Evolutionary conservation across 2,888 invertebrate species (phyloP).

Genomic region (Epistrophella euchroma): DNA sequence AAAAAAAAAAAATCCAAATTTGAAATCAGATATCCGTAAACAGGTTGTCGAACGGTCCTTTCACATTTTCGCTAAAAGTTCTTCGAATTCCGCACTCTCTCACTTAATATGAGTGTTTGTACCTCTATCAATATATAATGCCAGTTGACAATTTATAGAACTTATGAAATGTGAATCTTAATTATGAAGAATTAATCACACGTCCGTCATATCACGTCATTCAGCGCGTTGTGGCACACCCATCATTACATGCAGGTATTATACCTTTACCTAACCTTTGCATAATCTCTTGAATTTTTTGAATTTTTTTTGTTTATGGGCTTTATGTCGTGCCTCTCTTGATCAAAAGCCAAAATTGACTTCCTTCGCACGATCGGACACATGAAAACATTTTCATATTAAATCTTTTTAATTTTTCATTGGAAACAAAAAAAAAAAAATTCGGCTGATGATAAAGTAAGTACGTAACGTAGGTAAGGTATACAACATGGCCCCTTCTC

Average conservation of each 20-base stretch:
- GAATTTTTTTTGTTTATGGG: slow-evolving; percentile 11
- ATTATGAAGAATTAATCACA: slow-evolving; percentile 71
- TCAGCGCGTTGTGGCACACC: slow-evolving; percentile 34
- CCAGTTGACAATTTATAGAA: slow-evolving; percentile 53
- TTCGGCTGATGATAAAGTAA: neutral
- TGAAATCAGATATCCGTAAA: slow-evolving; percentile 66
- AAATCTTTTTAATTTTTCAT: slow-evolving; percentile 8
- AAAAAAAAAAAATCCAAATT: slow-evolving; percentile 18
- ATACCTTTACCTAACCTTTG: slow-evolving; percentile 61
- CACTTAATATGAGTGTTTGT: neutral
- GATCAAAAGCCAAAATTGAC: slow-evolving; percentile 45
- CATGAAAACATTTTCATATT: slow-evolving; percentile 39
- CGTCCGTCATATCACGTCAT: slow-evolving; percentile 47
- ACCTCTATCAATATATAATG: neutral
- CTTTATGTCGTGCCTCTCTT: slow-evolving; percentile 30
- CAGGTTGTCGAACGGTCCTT: slow-evolving; percentile 70
- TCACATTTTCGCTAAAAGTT: slow-evolving; percentile 56
- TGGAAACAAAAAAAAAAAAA: slow-evolving; percentile 20
- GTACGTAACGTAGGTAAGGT: neutral
- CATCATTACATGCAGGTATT: slow-evolving; percentile 51
- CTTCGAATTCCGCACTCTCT: slow-evolving; percentile 56
- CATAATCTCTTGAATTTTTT: slow-evolving; percentile 67
- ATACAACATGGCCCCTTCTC: slow-evolving; percentile 13
- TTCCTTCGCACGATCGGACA: slow-evolving; percentile 69
- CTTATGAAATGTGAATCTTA: slow-evolving; percentile 71